Percentiles rank a stretch among this genome's conserved stretches.
Evolutionary conservation across 2,888 invertebrate species (phyloP).

Genomic region (Latrodectus hesperus): DNA sequence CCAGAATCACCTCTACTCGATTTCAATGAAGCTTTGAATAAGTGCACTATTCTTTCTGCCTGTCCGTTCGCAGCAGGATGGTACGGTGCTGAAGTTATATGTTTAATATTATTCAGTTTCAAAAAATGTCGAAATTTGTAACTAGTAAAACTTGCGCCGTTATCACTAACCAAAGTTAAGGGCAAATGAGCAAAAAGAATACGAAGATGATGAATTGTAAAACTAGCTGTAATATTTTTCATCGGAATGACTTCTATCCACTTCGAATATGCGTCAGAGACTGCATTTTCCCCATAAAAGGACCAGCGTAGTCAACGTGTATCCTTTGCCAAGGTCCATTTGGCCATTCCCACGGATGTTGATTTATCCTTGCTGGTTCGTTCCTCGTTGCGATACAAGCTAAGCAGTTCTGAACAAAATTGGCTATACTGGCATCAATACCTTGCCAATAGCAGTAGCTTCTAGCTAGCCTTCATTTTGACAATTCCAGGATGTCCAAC

Average conservation of each 20-base stretch:
- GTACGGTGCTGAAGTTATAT: slow-evolving; percentile 69
- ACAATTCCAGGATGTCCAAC: slow-evolving; percentile 49
- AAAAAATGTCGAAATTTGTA: slow-evolving; percentile 36
- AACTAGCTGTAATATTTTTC: slow-evolving; percentile 35
- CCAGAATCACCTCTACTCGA: too few relatives aligned
- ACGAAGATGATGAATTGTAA: slow-evolving; percentile 37
- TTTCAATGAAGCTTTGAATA: too few relatives aligned
- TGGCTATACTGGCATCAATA: slow-evolving; percentile 44
- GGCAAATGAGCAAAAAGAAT: slow-evolving; percentile 39
- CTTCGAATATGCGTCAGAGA: slow-evolving; percentile 45
- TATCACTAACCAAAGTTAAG: slow-evolving; percentile 48
- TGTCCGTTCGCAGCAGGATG: slow-evolving; percentile 71
- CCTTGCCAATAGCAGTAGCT: slow-evolving; percentile 51
- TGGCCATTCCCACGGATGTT: slow-evolving; percentile 43
- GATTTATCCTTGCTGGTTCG: slow-evolving; percentile 40
- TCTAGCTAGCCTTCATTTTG: slow-evolving; percentile 51
- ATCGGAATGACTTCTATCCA: slow-evolving; percentile 38
- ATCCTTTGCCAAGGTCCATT: slow-evolving; percentile 40
- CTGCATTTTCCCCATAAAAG: slow-evolving; percentile 12
- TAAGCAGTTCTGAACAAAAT: slow-evolving; percentile 44
- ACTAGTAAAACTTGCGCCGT: slow-evolving; percentile 52
- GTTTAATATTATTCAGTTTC: slow-evolving; percentile 69
- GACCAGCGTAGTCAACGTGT: slow-evolving; percentile 57
- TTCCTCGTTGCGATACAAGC: slow-evolving; percentile 45
- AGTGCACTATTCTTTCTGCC: slow-evolving; percentile 71